Evolutionary conservation across 1,140 invertebrate species (phyloP), one percentile per base, ranked within the genome.

Genomic region (Drosophila orena): DNA sequence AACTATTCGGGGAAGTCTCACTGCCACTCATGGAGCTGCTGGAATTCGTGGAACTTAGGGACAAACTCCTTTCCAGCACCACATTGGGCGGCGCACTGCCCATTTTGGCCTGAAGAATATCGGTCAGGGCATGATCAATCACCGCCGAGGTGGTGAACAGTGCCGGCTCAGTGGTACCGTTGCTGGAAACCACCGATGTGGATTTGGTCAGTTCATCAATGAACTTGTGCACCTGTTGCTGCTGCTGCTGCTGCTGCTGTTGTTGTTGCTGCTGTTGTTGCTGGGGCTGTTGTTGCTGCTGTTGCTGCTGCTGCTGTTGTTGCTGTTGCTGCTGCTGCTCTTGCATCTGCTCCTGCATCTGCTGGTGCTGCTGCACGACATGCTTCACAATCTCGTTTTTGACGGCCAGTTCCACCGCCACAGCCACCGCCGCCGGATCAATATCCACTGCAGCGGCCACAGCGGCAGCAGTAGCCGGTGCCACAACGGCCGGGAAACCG

Each of bases 361-460:
- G 83, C 15, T 86, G 81, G 42, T 90, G 78, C 69, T 90, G 88
- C 35, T 90, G 88, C n/a, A 78, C 79, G 44, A 91, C 89, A 58
- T 89, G 83, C 62, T 86, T 81, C 2, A 92, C 90, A 65, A 93
- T 91, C 73, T 93, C 93, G 2, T 94, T 93, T 83, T 94, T 94
- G 35, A 94, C 93, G 20, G 94, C 92, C 61, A 94, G 77, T 77
- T 94, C 94, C 35, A 94, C 94, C 20, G 88, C 91, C 1, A 91
- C 90, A 0, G 91, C 88, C 2, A 88, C 88, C 0, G 83, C 79
- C 1, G 81, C 56, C 2, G 74, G 74, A 57, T 90, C 79, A 6
- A 80, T 61, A 8, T 86, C 81, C 0, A 81, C 85, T n/a, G 69
- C 69, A 1, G 75, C 73, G 4, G 72, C 58, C 7, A 66, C 74